Evolutionary conservation across 2,888 invertebrate species (phyloP), one percentile per base, ranked within the genome.

Genomic region (Limnephilus auricula): DNA sequence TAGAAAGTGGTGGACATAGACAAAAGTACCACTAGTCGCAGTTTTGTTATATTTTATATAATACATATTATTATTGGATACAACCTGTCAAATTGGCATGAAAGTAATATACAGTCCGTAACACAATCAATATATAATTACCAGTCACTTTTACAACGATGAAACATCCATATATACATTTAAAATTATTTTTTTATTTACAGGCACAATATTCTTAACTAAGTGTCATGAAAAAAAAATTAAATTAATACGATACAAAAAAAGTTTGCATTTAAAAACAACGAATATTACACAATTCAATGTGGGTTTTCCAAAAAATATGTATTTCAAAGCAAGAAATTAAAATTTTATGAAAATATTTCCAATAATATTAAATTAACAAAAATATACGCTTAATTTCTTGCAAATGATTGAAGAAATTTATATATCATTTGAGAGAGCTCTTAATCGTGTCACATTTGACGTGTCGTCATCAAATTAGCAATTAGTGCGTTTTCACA

Each of bases 61-160:
- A 40, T 12, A 84, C 12, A 40, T n/a, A 25, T 65, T 65, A 25
- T 65, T 25, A n/a, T n/a, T 25, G n/a, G 65, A 25, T 18, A 25
- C 5, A 65, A 65, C n/a, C 9, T 65, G 65, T 65, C 65, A 65
- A 25, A n/a, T 9, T 65, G 65, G 6, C 25, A 65, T 25, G 65
- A 65, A 65, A 65, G 9, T 5, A 65, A 6, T 18, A 25, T 65
- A 65, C 25, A 65, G 65, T n/a, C 65, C 18, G n/a, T 65, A 65
- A n/a, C 40, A 88, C 79, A 79, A 40, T 88, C 65, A 79, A n/a
- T 32, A 88, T 37, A 78, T 78, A 87, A 65, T 78, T 88, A 88
- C 18, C 87, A 88, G 87, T 88, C 87, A 88, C 87, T 88, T 88
- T 88, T 88, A 88, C 34, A 88, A 88, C 79, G 50, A 86, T 31